Percentiles rank a stretch among this genome's conserved stretches.
phyloP scores from a whole-genome alignment of 2,888 invertebrate genomes.

The Dynastes hyllus region DNA sequence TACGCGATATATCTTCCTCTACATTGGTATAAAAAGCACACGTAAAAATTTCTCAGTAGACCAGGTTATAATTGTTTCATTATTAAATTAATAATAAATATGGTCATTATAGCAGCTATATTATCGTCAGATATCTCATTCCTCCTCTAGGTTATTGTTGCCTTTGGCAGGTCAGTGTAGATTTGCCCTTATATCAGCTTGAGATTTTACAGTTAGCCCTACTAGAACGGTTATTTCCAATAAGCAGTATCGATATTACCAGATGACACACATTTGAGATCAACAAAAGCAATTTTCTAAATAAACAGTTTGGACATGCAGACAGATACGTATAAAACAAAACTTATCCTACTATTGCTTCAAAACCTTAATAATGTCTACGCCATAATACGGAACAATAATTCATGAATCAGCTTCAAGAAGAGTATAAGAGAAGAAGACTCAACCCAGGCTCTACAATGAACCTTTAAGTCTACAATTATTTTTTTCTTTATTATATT shows the following conservation, averaged over 20 bases:
- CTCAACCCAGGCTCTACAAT: slow-evolving; percentile 44
- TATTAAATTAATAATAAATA: no score
- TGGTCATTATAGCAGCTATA: no score
- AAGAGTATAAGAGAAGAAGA: slow-evolving; percentile 17
- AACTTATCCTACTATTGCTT: slow-evolving; percentile 2
- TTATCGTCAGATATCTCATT: no score
- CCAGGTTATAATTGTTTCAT: no score
- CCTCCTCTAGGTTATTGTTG: no score
- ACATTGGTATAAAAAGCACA: no score
- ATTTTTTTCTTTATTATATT: slow-evolving; percentile 48
- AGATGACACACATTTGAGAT: neutral
- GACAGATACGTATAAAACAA: slow-evolving; percentile 8
- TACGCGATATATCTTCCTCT: no score
- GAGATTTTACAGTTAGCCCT: no score
- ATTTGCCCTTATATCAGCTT: no score
- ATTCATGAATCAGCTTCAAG: slow-evolving; percentile 15
- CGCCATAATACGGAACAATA: neutral
- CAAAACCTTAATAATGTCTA: slow-evolving; percentile 14
- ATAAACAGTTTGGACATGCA: no score
- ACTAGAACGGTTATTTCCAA: neutral
- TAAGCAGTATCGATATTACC: neutral
- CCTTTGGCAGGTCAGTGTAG: no score
- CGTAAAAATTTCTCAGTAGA: no score
- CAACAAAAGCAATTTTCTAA: neutral
- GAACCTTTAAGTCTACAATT: slow-evolving; percentile 49